phyloP scores from a whole-genome alignment of 2,888 invertebrate species.

The Drosophila infuscata region DNA sequence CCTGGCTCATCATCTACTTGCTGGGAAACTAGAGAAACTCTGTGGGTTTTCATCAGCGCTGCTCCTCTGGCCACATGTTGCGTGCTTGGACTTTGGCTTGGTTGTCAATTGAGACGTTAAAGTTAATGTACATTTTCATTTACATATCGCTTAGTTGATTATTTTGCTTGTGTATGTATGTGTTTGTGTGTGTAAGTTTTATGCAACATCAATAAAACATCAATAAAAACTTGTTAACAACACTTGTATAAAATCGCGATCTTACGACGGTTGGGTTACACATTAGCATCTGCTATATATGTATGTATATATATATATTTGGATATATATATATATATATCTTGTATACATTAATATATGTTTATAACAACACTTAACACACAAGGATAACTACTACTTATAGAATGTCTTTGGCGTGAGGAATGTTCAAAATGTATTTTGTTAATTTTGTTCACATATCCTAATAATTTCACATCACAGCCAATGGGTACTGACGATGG shows the following conservation, averaged over 20 bases:
- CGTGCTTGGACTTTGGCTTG: constrained; percentile 55
- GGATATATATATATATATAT: constrained; percentile 16
- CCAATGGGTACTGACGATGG: constrained; percentile 84
- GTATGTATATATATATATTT: constrained; percentile 3
- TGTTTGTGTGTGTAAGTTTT: constrained; percentile 36
- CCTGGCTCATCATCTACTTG: background rate
- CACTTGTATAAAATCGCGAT: constrained; percentile 81
- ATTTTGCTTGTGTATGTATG: constrained; percentile 5
- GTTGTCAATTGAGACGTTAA: constrained; percentile 40
- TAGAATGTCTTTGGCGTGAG: constrained; percentile 44
- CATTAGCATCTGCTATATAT: constrained; percentile 28
- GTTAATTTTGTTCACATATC: constrained; percentile 47
- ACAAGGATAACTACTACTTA: constrained; percentile 39
- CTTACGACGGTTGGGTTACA: constrained; percentile 74
- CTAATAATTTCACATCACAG: constrained; percentile 82
- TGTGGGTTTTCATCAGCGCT: constrained; percentile 7
- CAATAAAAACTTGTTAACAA: constrained; percentile 78
- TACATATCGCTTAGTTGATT: constrained; percentile 28
- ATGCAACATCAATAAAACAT: constrained; percentile 78
- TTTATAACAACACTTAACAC: constrained; percentile 58
- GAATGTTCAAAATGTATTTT: constrained; percentile 30
- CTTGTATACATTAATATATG: constrained; percentile 28
- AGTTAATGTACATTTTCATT: constrained; percentile 47
- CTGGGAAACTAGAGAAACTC: background rate
- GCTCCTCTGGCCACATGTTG: constrained; percentile 32